Evolutionary conservation across 1,140 invertebrate genomes (phyloP), one percentile per base, ranked within the genome.

Genomic region (Drosophila nebulosa): DNA sequence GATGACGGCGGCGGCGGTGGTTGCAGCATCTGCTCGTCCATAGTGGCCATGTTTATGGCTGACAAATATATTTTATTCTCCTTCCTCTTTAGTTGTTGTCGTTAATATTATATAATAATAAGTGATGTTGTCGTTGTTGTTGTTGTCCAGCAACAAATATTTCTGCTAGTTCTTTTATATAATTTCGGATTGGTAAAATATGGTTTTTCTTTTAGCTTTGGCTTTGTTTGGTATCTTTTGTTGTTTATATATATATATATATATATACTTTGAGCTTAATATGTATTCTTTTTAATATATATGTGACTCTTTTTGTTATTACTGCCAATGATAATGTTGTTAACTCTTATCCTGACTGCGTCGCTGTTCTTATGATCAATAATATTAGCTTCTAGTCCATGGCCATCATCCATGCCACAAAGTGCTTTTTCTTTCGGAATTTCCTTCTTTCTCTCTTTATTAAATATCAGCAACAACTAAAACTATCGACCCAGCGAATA

Each of bases 241-340:
- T n/a, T n/a, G n/a, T 27, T 53, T 27, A n/a, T 53, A 7, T 27
- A 26, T 26, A 14, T 53, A 14, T 26, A 12, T 35, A 18, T 56
- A 10, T 56, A 18, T 56, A 56, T 56, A 56, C 9, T 46, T 46
- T 46, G 39, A 46, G 39, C 39, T 46, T 46, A 46, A 46, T 18
- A 46, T 46, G 39, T 46, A 46, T n/a, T 32, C 10, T 30, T 46
- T 46, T 46, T 30, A 24, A 56, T 56, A 56, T 56, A 56, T 56
- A 30, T 30, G 39, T 56, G 14, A 55, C 4, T 21, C 53, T 18
- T 18, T 18, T 18, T 21, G 16, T 32, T 32, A 16, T 32, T 32
- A 16, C 30, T 35, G 27, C 53, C 53, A 56, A 27, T 22, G 26
- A 56, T 32, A 32, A 16, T 56, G 27, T 46, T 46, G 39, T 46